phyloP scores from a whole-genome alignment of 1,140 invertebrate genomes.

The Micrasema minimum region DNA sequence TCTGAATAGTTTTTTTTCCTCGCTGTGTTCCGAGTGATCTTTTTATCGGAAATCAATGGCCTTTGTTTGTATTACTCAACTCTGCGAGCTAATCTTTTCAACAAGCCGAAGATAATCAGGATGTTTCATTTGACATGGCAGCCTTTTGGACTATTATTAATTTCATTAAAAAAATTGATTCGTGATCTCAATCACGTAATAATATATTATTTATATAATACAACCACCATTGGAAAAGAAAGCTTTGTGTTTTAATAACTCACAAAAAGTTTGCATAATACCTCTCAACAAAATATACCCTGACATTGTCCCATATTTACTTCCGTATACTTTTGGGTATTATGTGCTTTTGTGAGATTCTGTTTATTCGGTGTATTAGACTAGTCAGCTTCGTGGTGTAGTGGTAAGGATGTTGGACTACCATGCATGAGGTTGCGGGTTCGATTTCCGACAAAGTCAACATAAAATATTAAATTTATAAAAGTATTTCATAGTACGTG shows the following conservation, averaged over 20 bases:
- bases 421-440: too few species aligned
- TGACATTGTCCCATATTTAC: neutral
- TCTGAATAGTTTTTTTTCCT: neutral
- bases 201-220: neutral
- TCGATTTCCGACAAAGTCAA: too few species aligned
- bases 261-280: neutral
- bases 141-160: neutral
- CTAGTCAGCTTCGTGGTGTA: too few species aligned
- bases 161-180: neutral
- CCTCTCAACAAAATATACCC: neutral
- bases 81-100: conserved; percentile 19
- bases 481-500: too few species aligned
- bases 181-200: neutral
- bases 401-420: too few species aligned
- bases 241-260: neutral
- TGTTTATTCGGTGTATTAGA: too few species aligned
- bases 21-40: neutral
- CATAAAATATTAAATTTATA: too few species aligned
- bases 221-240: neutral
- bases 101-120: neutral
- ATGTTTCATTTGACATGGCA: conserved; percentile 1
- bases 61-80: conserved; percentile 13
- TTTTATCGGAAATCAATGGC: conserved; percentile 23
- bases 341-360: too few species aligned
- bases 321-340: neutral